A percentile compares a stretch with the other conserved stretches of the same genome.
Conservation (phyloP, 2,113 vertebrate species). For the Potamarius usumacintae region DNA sequence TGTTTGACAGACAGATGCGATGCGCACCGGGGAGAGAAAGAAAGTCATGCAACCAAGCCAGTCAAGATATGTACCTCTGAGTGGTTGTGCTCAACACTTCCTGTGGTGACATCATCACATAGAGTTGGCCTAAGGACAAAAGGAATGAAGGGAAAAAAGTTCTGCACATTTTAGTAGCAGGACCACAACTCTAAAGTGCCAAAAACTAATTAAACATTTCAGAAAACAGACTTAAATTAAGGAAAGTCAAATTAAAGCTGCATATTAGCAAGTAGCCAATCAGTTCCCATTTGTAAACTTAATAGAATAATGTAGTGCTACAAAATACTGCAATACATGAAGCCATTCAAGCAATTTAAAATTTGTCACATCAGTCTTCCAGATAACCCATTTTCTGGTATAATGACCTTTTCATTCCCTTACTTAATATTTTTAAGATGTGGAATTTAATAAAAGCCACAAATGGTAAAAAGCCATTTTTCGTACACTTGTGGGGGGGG, state of each 20-base stretch:
- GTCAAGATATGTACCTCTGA: slow-evolving; percentile 81
- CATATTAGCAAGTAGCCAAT: neutral
- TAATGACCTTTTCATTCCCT: no score
- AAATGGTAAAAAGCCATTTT: no score
- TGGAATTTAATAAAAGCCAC: no score
- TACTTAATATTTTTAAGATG: no score
- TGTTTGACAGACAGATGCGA: no score
- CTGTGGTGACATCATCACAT: slow-evolving; percentile 97
- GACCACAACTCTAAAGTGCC: neutral
- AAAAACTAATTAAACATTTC: neutral
- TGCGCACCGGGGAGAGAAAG: no score
- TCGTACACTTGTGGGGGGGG: no score
- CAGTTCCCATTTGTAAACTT: no score
- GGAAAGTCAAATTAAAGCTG: neutral
- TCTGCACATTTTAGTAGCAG: neutral
- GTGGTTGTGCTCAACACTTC: slow-evolving; percentile 84
- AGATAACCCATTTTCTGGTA: neutral
- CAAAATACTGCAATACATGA: no score
- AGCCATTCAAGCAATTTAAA: no score
- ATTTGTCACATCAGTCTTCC: neutral
- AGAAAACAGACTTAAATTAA: neutral
- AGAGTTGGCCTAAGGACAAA: slow-evolving; percentile 83
- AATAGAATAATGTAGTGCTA: no score
- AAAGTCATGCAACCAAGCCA: neutral
- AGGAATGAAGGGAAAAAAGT: neutral